A percentile compares a stretch with the other conserved stretches of the same genome.
phyloP scores from a whole-genome alignment of 2,113 vertebrate species.

The Chiloscyllium plagiosum region DNA sequence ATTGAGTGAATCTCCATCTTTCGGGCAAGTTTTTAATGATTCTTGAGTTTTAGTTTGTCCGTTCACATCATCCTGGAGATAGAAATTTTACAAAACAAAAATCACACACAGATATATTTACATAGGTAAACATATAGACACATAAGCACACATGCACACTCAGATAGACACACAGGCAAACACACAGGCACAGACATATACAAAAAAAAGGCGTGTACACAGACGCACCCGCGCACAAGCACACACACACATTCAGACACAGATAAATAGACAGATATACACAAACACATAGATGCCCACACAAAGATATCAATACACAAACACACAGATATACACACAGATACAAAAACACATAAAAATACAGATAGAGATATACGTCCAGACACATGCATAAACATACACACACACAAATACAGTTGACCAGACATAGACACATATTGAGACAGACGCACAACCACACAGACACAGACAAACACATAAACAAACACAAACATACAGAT shows the following conservation, averaged over 20 bases:
- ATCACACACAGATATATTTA: neutral
- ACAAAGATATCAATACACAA: neutral
- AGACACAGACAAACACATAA: neutral
- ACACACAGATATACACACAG: neutral
- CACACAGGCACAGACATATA: neutral
- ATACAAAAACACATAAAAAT: neutral
- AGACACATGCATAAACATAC: neutral
- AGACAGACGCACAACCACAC: neutral
- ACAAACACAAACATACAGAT: neutral
- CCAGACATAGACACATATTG: neutral
- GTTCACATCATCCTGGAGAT: slow-evolving; percentile 68
- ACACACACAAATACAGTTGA: neutral
- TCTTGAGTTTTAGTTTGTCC: slow-evolving; percentile 92
- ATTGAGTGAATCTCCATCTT: slow-evolving; percentile 87
- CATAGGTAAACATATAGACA: no score
- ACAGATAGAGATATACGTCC: neutral
- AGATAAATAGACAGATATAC: neutral
- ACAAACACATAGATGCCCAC: neutral
- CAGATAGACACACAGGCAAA: neutral
- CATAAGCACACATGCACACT: neutral
- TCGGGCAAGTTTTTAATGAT: slow-evolving; percentile 77
- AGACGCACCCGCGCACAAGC: neutral
- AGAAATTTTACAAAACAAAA: slow-evolving; percentile 34
- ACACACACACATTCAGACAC: neutral
- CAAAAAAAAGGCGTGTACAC: neutral